phyloP scores from a whole-genome alignment of 2,113 vertebrate genomes.

The Ramphastos sulfuratus region DNA sequence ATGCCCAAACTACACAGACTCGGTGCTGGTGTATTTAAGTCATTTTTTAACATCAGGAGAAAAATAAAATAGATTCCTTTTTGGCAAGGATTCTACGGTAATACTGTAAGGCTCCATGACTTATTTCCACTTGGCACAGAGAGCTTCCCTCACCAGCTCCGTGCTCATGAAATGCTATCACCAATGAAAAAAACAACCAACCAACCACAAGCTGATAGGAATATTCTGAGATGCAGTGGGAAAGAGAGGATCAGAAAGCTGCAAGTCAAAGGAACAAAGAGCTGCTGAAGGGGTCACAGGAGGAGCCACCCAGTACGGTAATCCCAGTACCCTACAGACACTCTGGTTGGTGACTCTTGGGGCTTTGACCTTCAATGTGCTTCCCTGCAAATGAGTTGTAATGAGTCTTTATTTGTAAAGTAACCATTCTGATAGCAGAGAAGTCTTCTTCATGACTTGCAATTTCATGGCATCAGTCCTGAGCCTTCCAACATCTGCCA shows the following conservation, averaged over 20 bases:
- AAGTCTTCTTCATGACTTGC: not conserved
- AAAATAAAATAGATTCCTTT: not conserved
- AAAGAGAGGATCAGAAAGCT: not conserved
- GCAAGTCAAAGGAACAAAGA: not conserved
- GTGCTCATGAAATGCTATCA: not conserved
- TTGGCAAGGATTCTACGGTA: not conserved
- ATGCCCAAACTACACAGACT: not conserved
- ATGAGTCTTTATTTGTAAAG: not conserved
- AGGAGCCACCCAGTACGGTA: not conserved
- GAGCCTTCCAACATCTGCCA: not conserved
- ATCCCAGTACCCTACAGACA: accelerated
- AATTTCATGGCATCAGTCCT: not conserved
- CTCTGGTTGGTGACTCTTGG: not conserved
- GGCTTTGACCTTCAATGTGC: too few species aligned
- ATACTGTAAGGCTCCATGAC: not conserved
- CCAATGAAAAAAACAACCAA: not conserved
- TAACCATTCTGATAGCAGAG: not conserved
- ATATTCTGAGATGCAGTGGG: not conserved
- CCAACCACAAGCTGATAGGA: not conserved
- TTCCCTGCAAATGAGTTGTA: not conserved
- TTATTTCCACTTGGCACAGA: not conserved
- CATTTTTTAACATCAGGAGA: not conserved
- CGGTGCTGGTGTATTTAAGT: not conserved
- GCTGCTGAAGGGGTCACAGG: not conserved
- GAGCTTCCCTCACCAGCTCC: not conserved